Conservation (phyloP, 2,888 invertebrate genomes). For the Morinoia aosen region DNA sequence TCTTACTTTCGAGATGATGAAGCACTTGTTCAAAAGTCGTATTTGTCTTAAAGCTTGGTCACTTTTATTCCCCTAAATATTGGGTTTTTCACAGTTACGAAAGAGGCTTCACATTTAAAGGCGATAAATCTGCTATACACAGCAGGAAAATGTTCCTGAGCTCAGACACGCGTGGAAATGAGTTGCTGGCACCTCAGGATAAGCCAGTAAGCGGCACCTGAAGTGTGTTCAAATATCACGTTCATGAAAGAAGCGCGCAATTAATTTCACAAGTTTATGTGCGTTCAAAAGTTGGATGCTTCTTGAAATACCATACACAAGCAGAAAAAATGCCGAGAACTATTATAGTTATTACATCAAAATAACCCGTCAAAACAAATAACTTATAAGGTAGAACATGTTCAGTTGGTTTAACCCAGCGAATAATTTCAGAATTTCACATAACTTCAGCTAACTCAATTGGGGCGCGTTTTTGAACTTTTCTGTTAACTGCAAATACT, state of each 20-base stretch:
- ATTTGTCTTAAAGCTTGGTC: slow-evolving; percentile 12
- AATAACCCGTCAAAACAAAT: not conserved
- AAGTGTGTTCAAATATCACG: not conserved
- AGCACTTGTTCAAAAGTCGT: not conserved
- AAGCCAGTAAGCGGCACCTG: not conserved
- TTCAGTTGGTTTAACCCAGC: not conserved
- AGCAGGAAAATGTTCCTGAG: not conserved
- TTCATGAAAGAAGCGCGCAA: not conserved
- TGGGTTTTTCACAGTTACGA: not conserved
- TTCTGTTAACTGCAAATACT: not conserved
- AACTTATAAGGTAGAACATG: not conserved
- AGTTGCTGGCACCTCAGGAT: not conserved
- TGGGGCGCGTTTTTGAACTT: not conserved
- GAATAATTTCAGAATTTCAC: not conserved
- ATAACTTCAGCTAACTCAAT: too few species aligned
- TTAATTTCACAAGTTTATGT: not conserved
- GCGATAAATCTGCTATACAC: slow-evolving; percentile 3
- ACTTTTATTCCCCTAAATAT: not conserved
- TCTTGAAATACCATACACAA: not conserved
- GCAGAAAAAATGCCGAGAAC: not conserved
- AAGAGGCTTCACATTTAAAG: not conserved
- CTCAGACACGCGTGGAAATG: not conserved
- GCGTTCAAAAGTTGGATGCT: not conserved
- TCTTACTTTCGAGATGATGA: not conserved
- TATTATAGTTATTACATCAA: too few species aligned